Conservation (phyloP, 1,140 invertebrate species). For the Dendrolimus punctatus region DNA sequence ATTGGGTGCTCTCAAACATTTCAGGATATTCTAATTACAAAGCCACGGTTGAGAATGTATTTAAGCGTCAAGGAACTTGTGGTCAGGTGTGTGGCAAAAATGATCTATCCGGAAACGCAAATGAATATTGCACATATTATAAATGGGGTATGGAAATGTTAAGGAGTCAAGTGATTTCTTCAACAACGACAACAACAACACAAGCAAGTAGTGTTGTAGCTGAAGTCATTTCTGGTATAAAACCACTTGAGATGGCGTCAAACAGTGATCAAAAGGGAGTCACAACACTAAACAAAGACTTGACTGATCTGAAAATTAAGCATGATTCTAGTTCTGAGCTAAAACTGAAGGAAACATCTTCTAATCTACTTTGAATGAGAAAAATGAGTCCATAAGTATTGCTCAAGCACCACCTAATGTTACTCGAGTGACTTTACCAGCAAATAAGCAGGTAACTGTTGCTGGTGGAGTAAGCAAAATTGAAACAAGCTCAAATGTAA, state of each 20-base stretch:
- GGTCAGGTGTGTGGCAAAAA: constrained; percentile 31
- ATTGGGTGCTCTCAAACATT: constrained; percentile 34
- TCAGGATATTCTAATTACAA: constrained; percentile 21
- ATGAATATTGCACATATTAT: constrained; percentile 54
- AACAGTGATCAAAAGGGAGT: constrained; percentile 1
- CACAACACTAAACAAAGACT: not conserved
- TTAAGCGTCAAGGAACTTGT: constrained; percentile 28
- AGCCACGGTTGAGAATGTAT: constrained; percentile 17
- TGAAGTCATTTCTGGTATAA: not conserved
- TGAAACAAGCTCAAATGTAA: no score
- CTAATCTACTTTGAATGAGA: no score
- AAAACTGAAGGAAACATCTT: no score
- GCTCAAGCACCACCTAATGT: no score
- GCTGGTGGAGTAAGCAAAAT: no score
- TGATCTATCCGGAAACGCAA: constrained; percentile 28
- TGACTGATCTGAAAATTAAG: no score
- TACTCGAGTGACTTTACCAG: no score
- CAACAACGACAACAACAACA: constrained; percentile 1
- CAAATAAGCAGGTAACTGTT: no score
- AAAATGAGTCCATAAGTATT: no score
- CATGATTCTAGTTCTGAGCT: no score
- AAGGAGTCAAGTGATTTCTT: constrained; percentile 11
- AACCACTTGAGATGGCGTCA: not conserved
- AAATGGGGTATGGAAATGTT: constrained; percentile 43
- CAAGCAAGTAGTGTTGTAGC: not conserved